These are phyloP conservation scores for Delphinus delphis DNA, from an alignment of 2,113 vertebrate species.

Conservation along the genomic window DNA sequence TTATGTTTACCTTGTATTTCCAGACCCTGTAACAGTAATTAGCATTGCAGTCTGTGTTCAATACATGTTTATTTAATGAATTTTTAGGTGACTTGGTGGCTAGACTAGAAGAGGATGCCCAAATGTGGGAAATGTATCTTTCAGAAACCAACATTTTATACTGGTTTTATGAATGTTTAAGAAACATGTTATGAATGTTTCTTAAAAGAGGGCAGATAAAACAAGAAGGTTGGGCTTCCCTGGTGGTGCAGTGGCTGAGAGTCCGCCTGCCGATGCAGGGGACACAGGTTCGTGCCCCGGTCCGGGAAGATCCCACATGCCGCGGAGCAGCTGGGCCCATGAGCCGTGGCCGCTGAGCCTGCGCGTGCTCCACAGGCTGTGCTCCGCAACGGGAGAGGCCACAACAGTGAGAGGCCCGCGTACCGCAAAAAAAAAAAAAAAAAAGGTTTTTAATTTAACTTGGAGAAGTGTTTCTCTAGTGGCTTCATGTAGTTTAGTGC, in stretches of 20 bases:
- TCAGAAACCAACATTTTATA: background rate
- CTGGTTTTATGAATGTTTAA: background rate
- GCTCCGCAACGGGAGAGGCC: too few species aligned
- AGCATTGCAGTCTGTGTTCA: background rate
- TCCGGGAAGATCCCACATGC: too few species aligned
- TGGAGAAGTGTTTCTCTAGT: background rate
- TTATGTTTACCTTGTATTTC: background rate
- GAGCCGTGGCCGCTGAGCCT: too few species aligned
- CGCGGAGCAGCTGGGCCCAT: too few species aligned
- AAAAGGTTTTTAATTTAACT: background rate
- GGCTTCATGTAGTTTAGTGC: background rate
- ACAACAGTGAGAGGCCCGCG: too few species aligned
- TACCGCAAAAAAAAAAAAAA: background rate
- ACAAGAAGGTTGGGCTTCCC: background rate
- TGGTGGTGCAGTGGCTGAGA: too few species aligned
- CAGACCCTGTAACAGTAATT: background rate
- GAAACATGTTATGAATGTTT: background rate
- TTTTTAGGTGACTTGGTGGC: background rate
- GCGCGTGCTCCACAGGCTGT: too few species aligned
- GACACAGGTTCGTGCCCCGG: too few species aligned
- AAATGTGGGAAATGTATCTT: background rate
- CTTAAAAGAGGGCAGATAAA: background rate
- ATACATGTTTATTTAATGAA: background rate
- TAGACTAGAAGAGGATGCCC: background rate
- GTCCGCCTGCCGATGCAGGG: too few species aligned